These are phyloP conservation scores for Trissoscelio sp. DNA, from an alignment of 2,888 invertebrate species.

Conservation along the genomic window DNA sequence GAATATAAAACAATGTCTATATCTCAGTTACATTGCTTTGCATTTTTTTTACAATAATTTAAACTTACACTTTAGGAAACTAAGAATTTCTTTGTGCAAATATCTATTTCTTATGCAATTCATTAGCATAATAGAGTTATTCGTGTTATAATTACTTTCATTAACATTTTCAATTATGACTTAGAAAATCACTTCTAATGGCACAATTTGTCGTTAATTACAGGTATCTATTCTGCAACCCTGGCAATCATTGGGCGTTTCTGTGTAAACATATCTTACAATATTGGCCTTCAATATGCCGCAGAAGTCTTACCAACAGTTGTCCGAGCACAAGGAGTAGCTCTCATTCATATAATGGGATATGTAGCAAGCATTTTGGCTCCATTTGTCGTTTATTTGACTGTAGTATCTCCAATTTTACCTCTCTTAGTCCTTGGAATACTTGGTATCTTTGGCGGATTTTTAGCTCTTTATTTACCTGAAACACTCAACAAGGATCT, in stretches of 20 bases:
- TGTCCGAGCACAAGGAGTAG: slow-evolving; percentile 93
- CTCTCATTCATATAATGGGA: slow-evolving; percentile 94
- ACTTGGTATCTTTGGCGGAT: slow-evolving; percentile 90
- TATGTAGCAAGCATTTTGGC: slow-evolving; percentile 93
- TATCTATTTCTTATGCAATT: too few relatives aligned
- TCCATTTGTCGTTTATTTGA: slow-evolving; percentile 93
- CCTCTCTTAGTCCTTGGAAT: slow-evolving; percentile 92
- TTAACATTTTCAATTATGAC: too few relatives aligned
- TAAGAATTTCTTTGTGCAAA: too few relatives aligned
- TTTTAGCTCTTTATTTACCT: slow-evolving; percentile 91
- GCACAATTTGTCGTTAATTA: slow-evolving; percentile 21
- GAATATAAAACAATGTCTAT: background rate
- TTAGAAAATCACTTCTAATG: background rate
- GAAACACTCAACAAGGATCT: slow-evolving; percentile 94
- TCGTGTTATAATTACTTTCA: too few relatives aligned
- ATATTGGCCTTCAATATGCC: slow-evolving; percentile 95
- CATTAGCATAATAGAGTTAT: too few relatives aligned
- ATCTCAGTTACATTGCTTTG: too few relatives aligned
- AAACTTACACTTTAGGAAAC: too few relatives aligned
- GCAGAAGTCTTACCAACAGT: slow-evolving; percentile 95
- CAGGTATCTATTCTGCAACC: slow-evolving; percentile 90
- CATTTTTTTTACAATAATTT: background rate
- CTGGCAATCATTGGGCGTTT: slow-evolving; percentile 93
- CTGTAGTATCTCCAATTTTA: slow-evolving; percentile 88
- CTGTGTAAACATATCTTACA: slow-evolving; percentile 94